These are phyloP conservation scores for Sprattus sprattus DNA, from an alignment of 2,113 vertebrate species.

Conservation along the genomic window DNA sequence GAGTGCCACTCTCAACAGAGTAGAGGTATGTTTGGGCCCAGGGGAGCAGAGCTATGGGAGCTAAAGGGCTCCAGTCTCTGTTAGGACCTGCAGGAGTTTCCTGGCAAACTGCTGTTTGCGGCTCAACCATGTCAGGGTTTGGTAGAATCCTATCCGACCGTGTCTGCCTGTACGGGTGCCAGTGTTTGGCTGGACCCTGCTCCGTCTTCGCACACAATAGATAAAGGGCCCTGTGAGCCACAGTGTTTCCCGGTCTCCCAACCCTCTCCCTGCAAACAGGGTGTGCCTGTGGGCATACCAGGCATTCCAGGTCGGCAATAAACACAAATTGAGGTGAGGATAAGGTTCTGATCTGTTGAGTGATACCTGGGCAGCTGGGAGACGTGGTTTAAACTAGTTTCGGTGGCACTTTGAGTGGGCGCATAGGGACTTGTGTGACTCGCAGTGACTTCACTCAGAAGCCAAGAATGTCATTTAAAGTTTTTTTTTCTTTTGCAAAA, in stretches of 20 bases:
- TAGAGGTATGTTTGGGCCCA: not conserved
- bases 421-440: constrained; percentile 31
- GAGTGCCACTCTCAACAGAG: not conserved
- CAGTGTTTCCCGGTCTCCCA: constrained; percentile 37
- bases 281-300: constrained; percentile 65
- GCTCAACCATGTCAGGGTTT: constrained; percentile 42
- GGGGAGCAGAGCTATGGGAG: not conserved
- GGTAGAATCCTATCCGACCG: constrained; percentile 52
- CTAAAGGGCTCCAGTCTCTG: not conserved
- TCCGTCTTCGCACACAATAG: constrained; percentile 40
- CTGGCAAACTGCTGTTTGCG: constrained; percentile 38
- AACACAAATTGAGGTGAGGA: constrained; percentile 63
- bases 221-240: constrained; percentile 49
- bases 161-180: constrained; percentile 50
- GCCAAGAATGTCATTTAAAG: not conserved
- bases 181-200: constrained; percentile 36
- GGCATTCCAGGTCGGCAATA: constrained; percentile 64
- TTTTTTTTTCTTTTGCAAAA: constrained; percentile 19
- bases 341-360: constrained; percentile 58
- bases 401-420: constrained; percentile 21
- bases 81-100: constrained; percentile 52
- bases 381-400: constrained; percentile 21
- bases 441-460: constrained; percentile 27
- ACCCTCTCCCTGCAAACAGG: constrained; percentile 34
- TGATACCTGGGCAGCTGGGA: constrained; percentile 61